phyloP scores from a whole-genome alignment of 2,797 vertebrate genomes.

The Catostomus latipinnis region DNA sequence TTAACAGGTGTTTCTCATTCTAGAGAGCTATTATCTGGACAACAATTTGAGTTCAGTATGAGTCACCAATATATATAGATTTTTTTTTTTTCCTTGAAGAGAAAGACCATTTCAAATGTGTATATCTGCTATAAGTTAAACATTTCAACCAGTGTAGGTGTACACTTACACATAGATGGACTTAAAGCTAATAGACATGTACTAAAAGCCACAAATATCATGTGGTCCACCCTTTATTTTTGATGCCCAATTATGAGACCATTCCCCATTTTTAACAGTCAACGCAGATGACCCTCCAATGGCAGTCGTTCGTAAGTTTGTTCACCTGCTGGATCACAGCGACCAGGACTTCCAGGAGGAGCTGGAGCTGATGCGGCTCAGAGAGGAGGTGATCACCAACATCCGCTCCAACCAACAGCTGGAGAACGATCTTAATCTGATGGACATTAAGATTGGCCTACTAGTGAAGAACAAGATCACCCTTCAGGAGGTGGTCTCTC shows the following conservation, averaged over 20 bases:
- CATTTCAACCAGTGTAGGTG: background rate
- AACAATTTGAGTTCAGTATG: background rate
- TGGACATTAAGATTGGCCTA: slow-evolving; percentile 98
- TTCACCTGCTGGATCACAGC: slow-evolving; percentile 95
- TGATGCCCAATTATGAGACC: background rate
- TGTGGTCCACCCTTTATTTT: background rate
- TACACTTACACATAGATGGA: background rate
- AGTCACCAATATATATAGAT: background rate
- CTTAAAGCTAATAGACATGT: background rate
- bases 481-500: slow-evolving; percentile 96
- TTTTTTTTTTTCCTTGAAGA: background rate
- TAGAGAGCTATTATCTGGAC: background rate
- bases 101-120: background rate
- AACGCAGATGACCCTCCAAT: slow-evolving; percentile 93
- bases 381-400: slow-evolving; percentile 95
- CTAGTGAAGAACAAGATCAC: slow-evolving; percentile 98
- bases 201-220: background rate
- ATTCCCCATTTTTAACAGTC: slow-evolving; percentile 73
- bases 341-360: slow-evolving; percentile 99
- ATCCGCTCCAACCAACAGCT: slow-evolving; percentile 97
- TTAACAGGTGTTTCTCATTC: no score
- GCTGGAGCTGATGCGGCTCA: slow-evolving; percentile 91
- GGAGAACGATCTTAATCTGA: slow-evolving; percentile 97
- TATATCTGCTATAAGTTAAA: background rate
- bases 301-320: slow-evolving; percentile 95